Percentiles rank a stretch among this genome's conserved stretches.
Conservation (phyloP, 2,888 invertebrate genomes). For the Epistrophella euchroma region DNA sequence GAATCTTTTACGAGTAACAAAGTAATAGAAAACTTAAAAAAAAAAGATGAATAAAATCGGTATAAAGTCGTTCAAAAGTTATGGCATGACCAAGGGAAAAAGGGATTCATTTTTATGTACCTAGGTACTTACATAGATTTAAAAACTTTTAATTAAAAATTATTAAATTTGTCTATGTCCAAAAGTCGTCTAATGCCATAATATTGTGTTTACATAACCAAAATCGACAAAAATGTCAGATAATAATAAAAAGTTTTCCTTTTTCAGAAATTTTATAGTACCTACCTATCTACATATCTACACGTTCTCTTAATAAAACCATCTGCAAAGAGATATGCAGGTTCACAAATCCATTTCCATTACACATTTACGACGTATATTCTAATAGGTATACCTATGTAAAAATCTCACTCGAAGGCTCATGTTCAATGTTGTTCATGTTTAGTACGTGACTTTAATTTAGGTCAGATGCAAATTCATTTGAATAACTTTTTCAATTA, state of each 20-base stretch:
- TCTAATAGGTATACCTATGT: neutral
- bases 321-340: neutral
- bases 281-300: no score
- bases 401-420: constrained; percentile 1
- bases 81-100: no score
- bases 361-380: neutral
- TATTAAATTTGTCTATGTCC: no score
- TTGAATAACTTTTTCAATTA: constrained; percentile 74
- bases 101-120: no score
- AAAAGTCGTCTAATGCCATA: no score
- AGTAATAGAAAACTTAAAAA: no score
- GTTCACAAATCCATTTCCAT: neutral
- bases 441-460: constrained; percentile 62
- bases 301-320: neutral
- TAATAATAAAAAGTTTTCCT: neutral
- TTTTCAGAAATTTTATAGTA: neutral
- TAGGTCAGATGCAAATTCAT: constrained; percentile 74
- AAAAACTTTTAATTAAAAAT: neutral
- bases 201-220: no score
- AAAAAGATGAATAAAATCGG: no score
- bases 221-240: no score
- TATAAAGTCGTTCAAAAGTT: no score
- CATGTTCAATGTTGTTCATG: neutral
- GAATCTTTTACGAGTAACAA: no score
- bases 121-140: no score